Conservation (phyloP, 1,140 invertebrate species). For the Pseudobourletiella spinata region DNA sequence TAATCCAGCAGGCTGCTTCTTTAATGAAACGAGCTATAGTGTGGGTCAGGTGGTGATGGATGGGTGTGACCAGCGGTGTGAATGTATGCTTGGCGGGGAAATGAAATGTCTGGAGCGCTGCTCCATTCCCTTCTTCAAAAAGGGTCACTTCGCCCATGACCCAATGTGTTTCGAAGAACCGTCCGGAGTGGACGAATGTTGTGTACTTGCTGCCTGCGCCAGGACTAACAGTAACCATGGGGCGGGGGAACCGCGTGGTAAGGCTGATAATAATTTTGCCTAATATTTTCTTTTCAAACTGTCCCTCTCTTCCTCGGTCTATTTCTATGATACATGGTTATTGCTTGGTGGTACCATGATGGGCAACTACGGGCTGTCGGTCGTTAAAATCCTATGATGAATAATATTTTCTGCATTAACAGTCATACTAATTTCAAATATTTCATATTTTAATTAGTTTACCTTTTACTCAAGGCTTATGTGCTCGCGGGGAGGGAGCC, state of each 20-base stretch:
- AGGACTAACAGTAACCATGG: conserved; percentile 3
- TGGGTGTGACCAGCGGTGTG: conserved; percentile 40
- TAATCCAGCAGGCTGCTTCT: conserved; percentile 38
- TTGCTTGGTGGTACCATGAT: too few relatives aligned
- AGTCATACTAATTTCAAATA: too few relatives aligned
- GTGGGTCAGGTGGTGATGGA: conserved; percentile 37
- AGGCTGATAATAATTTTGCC: too few relatives aligned
- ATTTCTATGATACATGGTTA: too few relatives aligned
- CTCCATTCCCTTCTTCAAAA: conserved; percentile 35
- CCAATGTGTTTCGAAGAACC: conserved; percentile 61
- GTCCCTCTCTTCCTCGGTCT: too few relatives aligned
- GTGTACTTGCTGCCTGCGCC: conserved; percentile 57
- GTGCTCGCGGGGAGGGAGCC: too few relatives aligned
- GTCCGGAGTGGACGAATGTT: conserved; percentile 62
- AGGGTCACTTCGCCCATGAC: conserved; percentile 45
- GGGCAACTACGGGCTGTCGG: too few relatives aligned
- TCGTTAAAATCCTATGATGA: too few relatives aligned
- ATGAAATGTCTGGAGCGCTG: conserved; percentile 38
- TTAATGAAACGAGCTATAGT: conserved; percentile 37
- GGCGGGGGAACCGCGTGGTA: conserved; percentile 24
- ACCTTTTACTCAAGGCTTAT: too few relatives aligned
- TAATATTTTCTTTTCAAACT: too few relatives aligned
- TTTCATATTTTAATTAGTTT: too few relatives aligned
- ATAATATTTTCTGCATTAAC: too few relatives aligned
- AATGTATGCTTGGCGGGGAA: conserved; percentile 35